Conservation (phyloP, 1,140 invertebrate species). For the Nephotettix cincticeps region DNA sequence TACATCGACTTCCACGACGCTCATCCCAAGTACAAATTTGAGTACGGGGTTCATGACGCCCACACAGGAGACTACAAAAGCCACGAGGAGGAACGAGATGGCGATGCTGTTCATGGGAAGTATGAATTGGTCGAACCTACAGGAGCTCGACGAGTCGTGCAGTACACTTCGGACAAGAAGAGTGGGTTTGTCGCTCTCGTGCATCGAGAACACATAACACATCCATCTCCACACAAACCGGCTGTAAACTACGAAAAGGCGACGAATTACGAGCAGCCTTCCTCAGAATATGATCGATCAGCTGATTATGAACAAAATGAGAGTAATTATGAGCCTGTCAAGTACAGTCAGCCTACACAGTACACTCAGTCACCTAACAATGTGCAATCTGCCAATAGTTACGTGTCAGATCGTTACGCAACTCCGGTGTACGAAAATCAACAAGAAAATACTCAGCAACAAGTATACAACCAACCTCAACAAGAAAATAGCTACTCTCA, state of each 20-base stretch:
- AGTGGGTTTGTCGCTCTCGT: constrained; percentile 25
- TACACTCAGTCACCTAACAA: too few relatives aligned
- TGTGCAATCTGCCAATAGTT: too few relatives aligned
- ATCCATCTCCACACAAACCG: not conserved
- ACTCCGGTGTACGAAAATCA: too few relatives aligned
- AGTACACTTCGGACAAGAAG: constrained; percentile 27
- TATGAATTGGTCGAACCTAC: constrained; percentile 37
- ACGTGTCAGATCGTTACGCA: too few relatives aligned
- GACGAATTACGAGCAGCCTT: too few relatives aligned
- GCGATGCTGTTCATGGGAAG: constrained; percentile 50
- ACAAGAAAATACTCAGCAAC: too few relatives aligned
- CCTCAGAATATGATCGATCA: too few relatives aligned
- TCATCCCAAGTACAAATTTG: constrained; percentile 52
- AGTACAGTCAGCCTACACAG: too few relatives aligned
- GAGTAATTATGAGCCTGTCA: too few relatives aligned
- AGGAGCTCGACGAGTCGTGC: constrained; percentile 36
- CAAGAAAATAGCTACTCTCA: too few relatives aligned
- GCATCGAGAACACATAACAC: constrained; percentile 15
- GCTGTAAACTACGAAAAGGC: not conserved
- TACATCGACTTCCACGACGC: constrained; percentile 4
- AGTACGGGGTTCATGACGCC: constrained; percentile 54
- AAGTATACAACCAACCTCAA: too few relatives aligned
- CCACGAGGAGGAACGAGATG: constrained; percentile 54
- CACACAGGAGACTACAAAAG: constrained; percentile 58
- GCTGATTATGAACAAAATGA: too few relatives aligned